Conservation (phyloP, 2,888 invertebrate species). For the Caenorhabditis sulstoni region DNA sequence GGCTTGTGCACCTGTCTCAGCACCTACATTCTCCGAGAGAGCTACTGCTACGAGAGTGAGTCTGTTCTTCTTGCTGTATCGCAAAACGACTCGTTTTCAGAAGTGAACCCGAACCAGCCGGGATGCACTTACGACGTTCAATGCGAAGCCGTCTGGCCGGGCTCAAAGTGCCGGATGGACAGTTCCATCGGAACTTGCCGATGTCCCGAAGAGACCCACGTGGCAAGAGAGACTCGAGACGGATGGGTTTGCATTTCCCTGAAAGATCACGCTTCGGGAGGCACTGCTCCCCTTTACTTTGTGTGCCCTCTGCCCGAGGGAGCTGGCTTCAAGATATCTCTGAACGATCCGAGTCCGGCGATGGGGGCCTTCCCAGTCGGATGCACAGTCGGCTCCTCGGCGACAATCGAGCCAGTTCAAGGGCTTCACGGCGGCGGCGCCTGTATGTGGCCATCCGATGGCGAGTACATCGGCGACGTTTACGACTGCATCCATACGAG, state of each 20-base stretch:
- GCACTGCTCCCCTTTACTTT: constrained; percentile 68
- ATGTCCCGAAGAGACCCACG: constrained; percentile 72
- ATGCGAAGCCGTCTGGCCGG: constrained; percentile 74
- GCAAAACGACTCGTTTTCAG: constrained; percentile 45
- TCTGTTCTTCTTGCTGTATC: not conserved
- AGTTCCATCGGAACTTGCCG: constrained; percentile 71
- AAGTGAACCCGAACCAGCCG: constrained; percentile 74
- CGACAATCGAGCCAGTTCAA: constrained; percentile 68
- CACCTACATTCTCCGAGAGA: constrained; percentile 70
- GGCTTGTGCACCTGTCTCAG: constrained; percentile 70
- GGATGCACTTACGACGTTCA: constrained; percentile 74
- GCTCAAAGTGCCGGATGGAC: constrained; percentile 71
- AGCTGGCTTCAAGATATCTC: constrained; percentile 72
- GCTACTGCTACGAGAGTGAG: constrained; percentile 73
- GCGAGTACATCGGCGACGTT: constrained; percentile 72
- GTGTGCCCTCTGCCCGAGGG: constrained; percentile 73
- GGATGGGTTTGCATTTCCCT: constrained; percentile 75
- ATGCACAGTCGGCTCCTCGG: constrained; percentile 70
- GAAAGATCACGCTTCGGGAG: constrained; percentile 66
- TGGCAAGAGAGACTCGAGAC: constrained; percentile 71
- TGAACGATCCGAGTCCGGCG: constrained; percentile 68
- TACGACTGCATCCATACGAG: constrained; percentile 75
- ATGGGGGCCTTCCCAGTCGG: constrained; percentile 71
- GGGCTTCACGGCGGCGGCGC: constrained; percentile 71
- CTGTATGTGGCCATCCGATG: constrained; percentile 72